Percentiles rank a stretch among this genome's conserved stretches.
Evolutionary conservation across 92 coral and sea anemone species (phyloP).

Genomic region (Palythoa caribaeorum): DNA sequence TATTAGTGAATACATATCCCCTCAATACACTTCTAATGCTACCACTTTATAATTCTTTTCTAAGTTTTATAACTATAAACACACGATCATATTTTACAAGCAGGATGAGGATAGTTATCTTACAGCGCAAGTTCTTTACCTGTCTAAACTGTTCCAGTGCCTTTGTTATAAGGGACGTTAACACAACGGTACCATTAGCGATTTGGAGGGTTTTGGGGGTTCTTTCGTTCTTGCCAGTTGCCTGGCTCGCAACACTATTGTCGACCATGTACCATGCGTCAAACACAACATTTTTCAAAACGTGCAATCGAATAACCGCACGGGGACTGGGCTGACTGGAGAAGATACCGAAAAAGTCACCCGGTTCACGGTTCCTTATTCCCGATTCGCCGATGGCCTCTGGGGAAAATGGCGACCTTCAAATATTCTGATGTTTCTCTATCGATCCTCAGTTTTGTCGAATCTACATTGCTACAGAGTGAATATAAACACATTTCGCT

Average conservation of each 20-base stretch:
- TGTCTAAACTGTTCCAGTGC: slow-evolving; percentile 51
- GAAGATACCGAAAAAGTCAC: not conserved
- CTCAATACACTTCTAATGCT: not conserved
- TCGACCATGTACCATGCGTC: slow-evolving; percentile 19
- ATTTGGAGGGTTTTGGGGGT: not conserved
- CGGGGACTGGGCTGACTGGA: not conserved
- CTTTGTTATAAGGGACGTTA: slow-evolving; percentile 46
- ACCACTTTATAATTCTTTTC: too few species aligned
- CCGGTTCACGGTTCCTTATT: too few species aligned
- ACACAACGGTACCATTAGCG: slow-evolving; percentile 39
- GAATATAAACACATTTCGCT: too few species aligned
- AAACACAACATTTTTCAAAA: not conserved
- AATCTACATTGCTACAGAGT: too few species aligned
- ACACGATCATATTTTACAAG: too few species aligned
- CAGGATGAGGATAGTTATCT: too few species aligned
- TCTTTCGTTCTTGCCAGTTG: slow-evolving; percentile 7
- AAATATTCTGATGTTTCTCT: too few species aligned
- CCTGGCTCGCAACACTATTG: not conserved
- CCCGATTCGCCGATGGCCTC: too few species aligned
- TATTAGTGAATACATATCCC: too few species aligned
- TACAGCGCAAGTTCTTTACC: slow-evolving; percentile 28
- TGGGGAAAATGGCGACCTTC: too few species aligned
- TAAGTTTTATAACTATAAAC: too few species aligned
- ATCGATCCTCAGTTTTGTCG: too few species aligned
- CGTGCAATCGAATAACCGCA: slow-evolving; percentile 30